These are phyloP conservation scores for Zapus hudsonius DNA, from an alignment of 2,113 vertebrate species.

Conservation along the genomic window DNA sequence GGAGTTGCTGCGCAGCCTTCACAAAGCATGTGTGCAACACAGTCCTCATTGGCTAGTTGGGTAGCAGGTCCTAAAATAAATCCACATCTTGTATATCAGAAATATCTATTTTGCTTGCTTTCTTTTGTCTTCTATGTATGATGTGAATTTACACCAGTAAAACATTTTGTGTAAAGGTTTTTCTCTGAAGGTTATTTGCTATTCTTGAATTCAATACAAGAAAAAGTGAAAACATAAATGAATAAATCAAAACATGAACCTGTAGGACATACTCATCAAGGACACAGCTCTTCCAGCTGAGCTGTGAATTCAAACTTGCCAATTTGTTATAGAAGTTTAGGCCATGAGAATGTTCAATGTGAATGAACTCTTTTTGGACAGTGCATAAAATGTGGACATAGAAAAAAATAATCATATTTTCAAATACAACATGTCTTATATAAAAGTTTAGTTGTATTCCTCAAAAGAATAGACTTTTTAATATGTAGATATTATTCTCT, in stretches of 20 bases:
- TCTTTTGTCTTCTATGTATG: background rate
- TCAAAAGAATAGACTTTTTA: background rate
- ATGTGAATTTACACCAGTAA: background rate
- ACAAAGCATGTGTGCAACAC: background rate
- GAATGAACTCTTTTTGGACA: background rate
- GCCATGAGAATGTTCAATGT: background rate
- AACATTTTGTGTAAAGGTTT: background rate
- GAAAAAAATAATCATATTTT: background rate
- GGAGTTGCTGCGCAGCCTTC: background rate
- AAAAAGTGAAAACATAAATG: slow-evolving; percentile 5
- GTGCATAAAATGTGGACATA: background rate
- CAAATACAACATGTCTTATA: background rate
- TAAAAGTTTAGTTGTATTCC: background rate
- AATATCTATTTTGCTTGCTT: background rate
- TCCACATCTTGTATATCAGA: background rate
- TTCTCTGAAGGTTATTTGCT: background rate
- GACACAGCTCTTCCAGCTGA: background rate
- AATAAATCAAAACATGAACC: background rate
- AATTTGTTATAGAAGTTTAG: background rate
- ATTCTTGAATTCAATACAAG: background rate
- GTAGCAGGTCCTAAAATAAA: background rate
- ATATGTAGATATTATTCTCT: background rate
- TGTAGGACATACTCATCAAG: background rate
- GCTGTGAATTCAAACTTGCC: background rate
- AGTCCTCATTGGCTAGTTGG: background rate